Conservation (phyloP, 2,888 invertebrate genomes). For the Euspilapteryx auroguttella region DNA sequence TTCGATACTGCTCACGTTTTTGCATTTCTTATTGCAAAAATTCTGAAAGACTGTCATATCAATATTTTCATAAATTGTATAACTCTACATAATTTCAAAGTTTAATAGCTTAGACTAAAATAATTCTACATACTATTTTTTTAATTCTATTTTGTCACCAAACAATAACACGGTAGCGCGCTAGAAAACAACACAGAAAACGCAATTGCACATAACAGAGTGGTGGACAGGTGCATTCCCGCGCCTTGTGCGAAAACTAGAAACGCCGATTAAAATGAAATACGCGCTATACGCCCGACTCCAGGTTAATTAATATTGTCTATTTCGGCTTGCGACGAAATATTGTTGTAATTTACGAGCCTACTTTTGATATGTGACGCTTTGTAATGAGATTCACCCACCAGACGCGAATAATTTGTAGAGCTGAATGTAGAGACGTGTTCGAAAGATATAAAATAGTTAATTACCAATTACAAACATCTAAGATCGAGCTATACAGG, state of each 20-base stretch:
- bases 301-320: slow-evolving; percentile 41
- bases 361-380: slow-evolving; percentile 7
- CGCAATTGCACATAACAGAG: slow-evolving; percentile 23
- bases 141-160: no score
- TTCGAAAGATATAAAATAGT: no score
- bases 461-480: no score
- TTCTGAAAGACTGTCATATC: no score
- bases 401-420: slow-evolving; percentile 14
- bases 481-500: no score
- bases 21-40: no score
- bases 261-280: slow-evolving; percentile 45
- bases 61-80: no score
- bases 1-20: no score
- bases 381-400: slow-evolving; percentile 5
- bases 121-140: no score
- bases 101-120: no score
- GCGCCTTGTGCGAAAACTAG: slow-evolving; percentile 29
- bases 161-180: not conserved
- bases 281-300: slow-evolving; percentile 19
- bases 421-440: slow-evolving; percentile 10
- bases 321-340: slow-evolving; percentile 20
- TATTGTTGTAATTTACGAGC: slow-evolving; percentile 47
- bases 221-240: slow-evolving; percentile 39
- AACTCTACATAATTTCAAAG: no score
- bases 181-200: not conserved